phyloP scores from a whole-genome alignment of 2,113 vertebrate genomes.

The Leiothrix lutea region DNA sequence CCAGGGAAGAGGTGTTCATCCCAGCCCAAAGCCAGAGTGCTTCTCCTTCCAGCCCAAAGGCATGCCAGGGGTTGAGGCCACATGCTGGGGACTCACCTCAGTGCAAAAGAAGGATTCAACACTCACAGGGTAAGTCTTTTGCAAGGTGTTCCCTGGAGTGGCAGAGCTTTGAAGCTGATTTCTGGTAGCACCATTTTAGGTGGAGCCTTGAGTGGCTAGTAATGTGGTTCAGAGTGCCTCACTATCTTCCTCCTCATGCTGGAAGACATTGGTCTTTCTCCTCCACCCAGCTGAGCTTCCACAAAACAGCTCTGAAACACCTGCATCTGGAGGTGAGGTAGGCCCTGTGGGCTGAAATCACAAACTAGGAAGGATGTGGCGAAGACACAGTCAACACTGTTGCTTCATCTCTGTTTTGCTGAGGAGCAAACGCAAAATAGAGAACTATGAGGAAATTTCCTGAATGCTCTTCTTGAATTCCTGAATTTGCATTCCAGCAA shows the following conservation, averaged over 20 bases:
- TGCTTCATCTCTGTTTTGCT: neutral
- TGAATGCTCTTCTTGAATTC: neutral
- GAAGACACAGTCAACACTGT: neutral
- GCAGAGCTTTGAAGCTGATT: neutral
- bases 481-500: neutral
- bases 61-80: neutral
- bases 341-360: neutral
- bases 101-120: neutral
- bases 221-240: fast-evolving
- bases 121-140: neutral
- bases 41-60: neutral
- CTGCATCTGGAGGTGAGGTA: neutral
- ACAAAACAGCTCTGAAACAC: neutral
- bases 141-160: neutral
- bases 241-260: neutral
- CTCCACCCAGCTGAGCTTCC: neutral
- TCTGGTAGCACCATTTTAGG: neutral
- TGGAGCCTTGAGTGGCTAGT: neutral
- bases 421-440: neutral
- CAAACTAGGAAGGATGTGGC: neutral
- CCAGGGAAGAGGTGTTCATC: neutral
- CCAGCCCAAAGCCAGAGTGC: neutral
- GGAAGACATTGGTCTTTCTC: neutral
- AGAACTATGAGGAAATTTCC: neutral
- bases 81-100: neutral